Evolutionary conservation across 2,888 invertebrate genomes (phyloP).

Genomic region (Dryobotodes eremita): DNA sequence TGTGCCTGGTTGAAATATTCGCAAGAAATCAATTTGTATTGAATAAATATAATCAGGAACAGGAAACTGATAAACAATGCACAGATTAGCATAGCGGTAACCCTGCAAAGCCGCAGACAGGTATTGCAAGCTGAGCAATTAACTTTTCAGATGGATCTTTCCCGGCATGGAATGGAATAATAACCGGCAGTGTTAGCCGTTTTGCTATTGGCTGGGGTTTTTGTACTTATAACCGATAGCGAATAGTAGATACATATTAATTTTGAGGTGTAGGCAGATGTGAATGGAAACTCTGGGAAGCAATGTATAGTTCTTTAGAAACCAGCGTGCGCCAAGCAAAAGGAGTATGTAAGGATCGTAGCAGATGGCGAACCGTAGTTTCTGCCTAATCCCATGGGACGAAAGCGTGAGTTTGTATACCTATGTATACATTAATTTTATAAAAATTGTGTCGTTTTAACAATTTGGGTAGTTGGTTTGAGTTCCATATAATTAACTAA

Average conservation of each 20-base stretch:
- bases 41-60: slow-evolving; percentile 5
- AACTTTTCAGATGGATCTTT: slow-evolving; percentile 82
- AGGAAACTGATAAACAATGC: slow-evolving; percentile 11
- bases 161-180: slow-evolving; percentile 77
- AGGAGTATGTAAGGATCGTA: not conserved
- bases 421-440: too few relatives aligned
- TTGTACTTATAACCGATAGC: slow-evolving; percentile 36
- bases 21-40: not conserved
- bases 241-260: not conserved
- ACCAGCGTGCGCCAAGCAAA: not conserved
- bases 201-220: slow-evolving; percentile 66
- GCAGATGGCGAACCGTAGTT: not conserved
- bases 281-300: not conserved
- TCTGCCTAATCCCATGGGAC: not conserved
- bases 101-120: slow-evolving; percentile 75
- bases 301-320: not conserved
- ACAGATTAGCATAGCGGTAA: slow-evolving; percentile 59
- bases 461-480: not conserved
- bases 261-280: not conserved
- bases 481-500: not conserved
- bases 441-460: not conserved
- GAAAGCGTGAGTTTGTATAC: not conserved
- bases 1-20: too few relatives aligned
- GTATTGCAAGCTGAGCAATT: slow-evolving; percentile 81
- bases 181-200: slow-evolving; percentile 69